phyloP scores from a whole-genome alignment of 2,797 vertebrate species.

The Paguma larvata region DNA sequence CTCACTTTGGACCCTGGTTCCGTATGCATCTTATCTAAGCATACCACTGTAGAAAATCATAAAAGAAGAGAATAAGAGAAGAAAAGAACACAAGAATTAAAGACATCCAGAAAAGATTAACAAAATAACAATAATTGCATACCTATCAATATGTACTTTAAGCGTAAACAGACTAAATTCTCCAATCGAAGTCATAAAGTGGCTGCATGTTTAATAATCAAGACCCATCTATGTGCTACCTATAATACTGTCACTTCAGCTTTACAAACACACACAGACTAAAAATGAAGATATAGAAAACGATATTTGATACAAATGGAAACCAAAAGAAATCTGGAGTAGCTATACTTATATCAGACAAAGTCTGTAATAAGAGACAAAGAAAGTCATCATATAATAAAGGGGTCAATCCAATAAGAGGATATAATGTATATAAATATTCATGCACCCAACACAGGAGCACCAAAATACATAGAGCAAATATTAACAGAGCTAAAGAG shows the following conservation, averaged over 20 bases:
- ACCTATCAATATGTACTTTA: not conserved
- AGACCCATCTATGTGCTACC: not conserved
- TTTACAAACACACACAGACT: not conserved
- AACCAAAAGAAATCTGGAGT: not conserved
- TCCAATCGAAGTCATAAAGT: not conserved
- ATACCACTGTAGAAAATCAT: not conserved
- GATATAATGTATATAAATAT: not conserved
- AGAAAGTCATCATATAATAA: not conserved
- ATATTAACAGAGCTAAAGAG: not conserved
- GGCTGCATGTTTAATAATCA: not conserved
- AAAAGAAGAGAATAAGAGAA: not conserved
- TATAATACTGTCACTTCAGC: not conserved
- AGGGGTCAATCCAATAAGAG: not conserved
- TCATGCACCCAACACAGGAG: not conserved
- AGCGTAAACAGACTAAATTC: not conserved
- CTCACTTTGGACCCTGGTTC: not conserved
- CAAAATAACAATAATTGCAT: not conserved
- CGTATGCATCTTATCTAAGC: not conserved
- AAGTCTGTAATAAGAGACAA: not conserved
- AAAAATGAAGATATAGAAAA: not conserved
- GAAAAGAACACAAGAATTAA: not conserved
- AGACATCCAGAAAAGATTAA: not conserved
- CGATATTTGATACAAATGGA: not conserved
- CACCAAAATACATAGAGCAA: not conserved
- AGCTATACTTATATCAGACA: not conserved